These are phyloP conservation scores for Zeugodacus cucurbitae DNA, from an alignment of 1,140 invertebrate species.

Conservation along the genomic window DNA sequence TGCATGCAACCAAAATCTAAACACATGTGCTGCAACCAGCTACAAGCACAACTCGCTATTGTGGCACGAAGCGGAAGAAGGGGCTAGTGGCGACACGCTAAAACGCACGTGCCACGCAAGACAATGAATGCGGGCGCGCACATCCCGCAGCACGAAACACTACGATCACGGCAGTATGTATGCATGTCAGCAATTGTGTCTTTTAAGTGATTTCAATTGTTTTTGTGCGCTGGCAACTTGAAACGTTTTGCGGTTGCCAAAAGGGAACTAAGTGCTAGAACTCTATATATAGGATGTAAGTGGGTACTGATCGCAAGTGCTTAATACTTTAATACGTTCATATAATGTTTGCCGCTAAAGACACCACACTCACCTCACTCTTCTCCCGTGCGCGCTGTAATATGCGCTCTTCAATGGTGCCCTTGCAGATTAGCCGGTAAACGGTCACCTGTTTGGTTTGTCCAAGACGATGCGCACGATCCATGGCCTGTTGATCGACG, in stretches of 20 bases:
- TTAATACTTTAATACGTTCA: neutral
- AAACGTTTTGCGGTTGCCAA: constrained; percentile 25
- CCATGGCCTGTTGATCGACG: constrained; percentile 95
- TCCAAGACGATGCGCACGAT: constrained; percentile 87
- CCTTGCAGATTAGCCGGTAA: constrained; percentile 90
- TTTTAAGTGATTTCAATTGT: constrained; percentile 42
- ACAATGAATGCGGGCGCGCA: constrained; percentile 30
- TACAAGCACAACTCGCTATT: neutral
- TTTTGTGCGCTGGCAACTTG: neutral
- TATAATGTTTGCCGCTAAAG: neutral
- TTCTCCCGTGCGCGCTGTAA: constrained; percentile 89
- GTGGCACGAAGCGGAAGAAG: constrained; percentile 18
- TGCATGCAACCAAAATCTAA: constrained; percentile 25
- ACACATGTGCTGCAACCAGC: constrained; percentile 1
- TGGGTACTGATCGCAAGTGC: neutral
- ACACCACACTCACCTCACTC: constrained; percentile 76
- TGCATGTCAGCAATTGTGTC: neutral
- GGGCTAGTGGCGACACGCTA: constrained; percentile 16
- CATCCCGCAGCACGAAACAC: neutral
- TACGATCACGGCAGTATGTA: neutral
- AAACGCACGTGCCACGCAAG: constrained; percentile 29
- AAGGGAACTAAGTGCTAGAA: neutral
- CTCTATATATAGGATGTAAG: neutral
- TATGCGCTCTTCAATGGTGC: constrained; percentile 91
- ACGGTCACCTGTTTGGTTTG: constrained; percentile 94